Base-by-base conservation (phyloP, 2,113 vertebrate species). In the Montifringilla adamsi region DNA sequence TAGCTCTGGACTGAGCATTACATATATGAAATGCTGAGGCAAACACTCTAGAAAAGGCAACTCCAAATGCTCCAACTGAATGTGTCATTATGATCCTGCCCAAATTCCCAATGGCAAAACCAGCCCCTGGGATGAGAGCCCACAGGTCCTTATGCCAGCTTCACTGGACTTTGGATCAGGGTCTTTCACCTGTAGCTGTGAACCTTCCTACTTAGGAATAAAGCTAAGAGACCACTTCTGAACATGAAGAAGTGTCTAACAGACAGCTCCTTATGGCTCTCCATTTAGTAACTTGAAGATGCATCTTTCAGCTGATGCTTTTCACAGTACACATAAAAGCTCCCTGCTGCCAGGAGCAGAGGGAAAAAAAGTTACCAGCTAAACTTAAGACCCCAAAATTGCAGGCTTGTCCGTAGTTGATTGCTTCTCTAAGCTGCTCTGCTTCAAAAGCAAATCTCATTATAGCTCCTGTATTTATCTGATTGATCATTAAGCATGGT, bases 371-470 rank as follows among this genome's bases (percentile, higher is more conserved):
- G 27, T 72, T 82, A 47, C 4, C 24, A 20, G 31, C 37, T 77
- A 66, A 83, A 92, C 12, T 27, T 53, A 44, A 83, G 67, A 6
- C 10, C 30, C 31, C 18, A 0, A 70, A 70, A 77, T 20, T 44
- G 14, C 17, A 64, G 35, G 13, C 22, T 72, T 82, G 30, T 72
- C 52, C 56, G 17, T 55, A 66, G 68, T 2, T 75, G 56, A 90
- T 92, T 74, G 49, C 59, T 87, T 75, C 63, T 88, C 67, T 94
- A 95, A 88, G 63, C 76, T 83, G 59, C 70, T 82, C 52, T 84
- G 47, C 47, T 92, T 74, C 69, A 58, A 81, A 94, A 94, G 37
- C 18, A 84, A 69, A 87, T 89, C 69, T 84, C 60, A 37, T 92
- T 86, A 86, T 39, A 70, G 15, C 39, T 79, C 0, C 0, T 53